These are phyloP conservation scores for Tetrapedia diversipes DNA, from an alignment of 2,888 invertebrate species.

Conservation along the genomic window DNA sequence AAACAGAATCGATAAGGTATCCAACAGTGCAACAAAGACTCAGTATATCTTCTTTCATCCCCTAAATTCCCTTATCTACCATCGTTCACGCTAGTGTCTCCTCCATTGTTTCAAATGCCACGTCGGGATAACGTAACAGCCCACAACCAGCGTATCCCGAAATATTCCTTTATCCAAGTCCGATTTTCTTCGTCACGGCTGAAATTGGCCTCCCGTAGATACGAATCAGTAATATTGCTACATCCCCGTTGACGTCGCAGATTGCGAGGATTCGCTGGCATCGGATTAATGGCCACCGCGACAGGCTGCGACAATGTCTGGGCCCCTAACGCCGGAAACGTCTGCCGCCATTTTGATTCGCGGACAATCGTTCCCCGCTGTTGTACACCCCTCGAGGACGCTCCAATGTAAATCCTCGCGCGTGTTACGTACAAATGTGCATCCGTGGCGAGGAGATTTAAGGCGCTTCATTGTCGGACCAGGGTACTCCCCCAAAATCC, in stretches of 20 bases:
- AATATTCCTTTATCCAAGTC: not conserved
- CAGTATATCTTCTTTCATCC: not conserved
- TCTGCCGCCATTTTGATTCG: constrained; percentile 62
- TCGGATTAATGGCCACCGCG: constrained; percentile 66
- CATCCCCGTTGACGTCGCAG: constrained; percentile 60
- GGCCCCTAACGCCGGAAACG: constrained; percentile 44
- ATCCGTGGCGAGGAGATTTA: constrained; percentile 59
- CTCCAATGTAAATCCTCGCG: constrained; percentile 61
- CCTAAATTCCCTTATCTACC: not conserved
- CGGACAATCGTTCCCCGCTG: constrained; percentile 24
- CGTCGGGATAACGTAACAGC: too few species aligned
- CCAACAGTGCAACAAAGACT: not conserved
- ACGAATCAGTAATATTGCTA: constrained; percentile 54
- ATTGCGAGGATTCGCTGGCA: constrained; percentile 53
- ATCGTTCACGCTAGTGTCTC: not conserved
- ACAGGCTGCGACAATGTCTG: constrained; percentile 55
- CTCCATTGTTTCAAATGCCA: constrained; percentile 14
- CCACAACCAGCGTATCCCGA: too few species aligned
- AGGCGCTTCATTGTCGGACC: constrained; percentile 42
- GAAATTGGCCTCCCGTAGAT: constrained; percentile 40
- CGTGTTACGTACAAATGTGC: constrained; percentile 64
- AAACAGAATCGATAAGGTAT: not conserved
- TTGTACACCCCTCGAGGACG: constrained; percentile 49
- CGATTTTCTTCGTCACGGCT: constrained; percentile 6
- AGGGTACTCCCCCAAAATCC: constrained; percentile 7